phyloP scores from a whole-genome alignment of 2,888 invertebrate genomes.

The Dicyrtomina minuta region DNA sequence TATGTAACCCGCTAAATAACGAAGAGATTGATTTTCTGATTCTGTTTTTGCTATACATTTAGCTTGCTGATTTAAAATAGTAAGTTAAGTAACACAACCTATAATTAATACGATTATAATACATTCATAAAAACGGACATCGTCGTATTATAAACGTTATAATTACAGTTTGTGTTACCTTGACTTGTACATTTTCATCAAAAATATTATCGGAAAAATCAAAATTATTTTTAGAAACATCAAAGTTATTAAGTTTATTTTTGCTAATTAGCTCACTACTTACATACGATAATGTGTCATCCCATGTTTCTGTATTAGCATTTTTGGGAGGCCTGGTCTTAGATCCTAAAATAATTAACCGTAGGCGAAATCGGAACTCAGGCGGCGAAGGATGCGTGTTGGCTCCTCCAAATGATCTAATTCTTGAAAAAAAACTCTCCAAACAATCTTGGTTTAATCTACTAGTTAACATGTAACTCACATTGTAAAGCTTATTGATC shows the following conservation, averaged over 20 bases:
- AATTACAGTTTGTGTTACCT: no score
- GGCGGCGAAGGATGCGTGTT: slow-evolving; percentile 9
- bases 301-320: background rate
- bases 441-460: slow-evolving; percentile 28
- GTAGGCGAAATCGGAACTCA: slow-evolving; percentile 26
- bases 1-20: no score
- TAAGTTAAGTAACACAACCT: no score
- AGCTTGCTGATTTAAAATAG: no score
- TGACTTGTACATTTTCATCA: no score
- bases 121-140: no score
- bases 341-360: slow-evolving; percentile 31
- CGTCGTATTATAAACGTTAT: no score
- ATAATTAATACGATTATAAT: no score
- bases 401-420: slow-evolving; percentile 23
- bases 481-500: background rate
- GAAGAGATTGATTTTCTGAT: no score
- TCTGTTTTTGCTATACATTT: no score
- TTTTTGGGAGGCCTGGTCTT: background rate
- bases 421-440: slow-evolving; percentile 29
- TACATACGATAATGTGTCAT: background rate
- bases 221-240: no score
- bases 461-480: slow-evolving; percentile 1
- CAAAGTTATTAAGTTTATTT: no score
- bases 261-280: background rate
- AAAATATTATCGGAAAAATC: background rate